Evolutionary conservation across 2,113 vertebrate species (phyloP), one percentile per base, ranked within the genome.

Genomic region (Festucalex cinctus): DNA sequence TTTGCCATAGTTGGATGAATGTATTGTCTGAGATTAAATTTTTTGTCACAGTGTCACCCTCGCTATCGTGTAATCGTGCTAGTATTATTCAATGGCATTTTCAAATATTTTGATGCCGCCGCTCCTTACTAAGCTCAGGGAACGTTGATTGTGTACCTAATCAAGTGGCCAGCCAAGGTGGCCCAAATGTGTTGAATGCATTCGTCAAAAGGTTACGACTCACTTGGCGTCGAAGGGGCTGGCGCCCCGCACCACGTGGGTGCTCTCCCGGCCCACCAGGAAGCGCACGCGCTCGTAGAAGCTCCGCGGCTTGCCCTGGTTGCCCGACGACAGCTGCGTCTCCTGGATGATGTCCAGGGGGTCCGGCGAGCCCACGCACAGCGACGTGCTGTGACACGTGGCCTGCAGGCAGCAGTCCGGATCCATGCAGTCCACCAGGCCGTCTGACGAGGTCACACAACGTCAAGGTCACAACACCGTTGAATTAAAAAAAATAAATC

Each of bases 381-480:
- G 91, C 0, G 93, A 75, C 2, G 90, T 98, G 81, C 90, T 44
- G n/a, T 97, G 95, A 83, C 97, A 99, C 44, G 93, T 90, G 0
- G 94, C 89, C 88, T 98, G 97, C 54, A 98, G 89, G 87, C 97
- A 99, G 91, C 97, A 99, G 88, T 99, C 97, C 2, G 97, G 97
- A 86, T 99, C 97, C 96, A 98, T 95, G 90, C 97, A 99, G 86
- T 99, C 97, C 74, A 94, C 90, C 82, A 99, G 84, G 62, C 95
- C 96, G 82, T 99, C 97, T 99, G 91, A 66, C 71, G 71, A 78
- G 74, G 83, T 78, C 69, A 85, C 74, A 82, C 13, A 66, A 69
- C 76, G 70, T 65, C 64, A 64, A 73, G 39, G 19, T 65, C 46
- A 65, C 26, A 56, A 46, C 8, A 14, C 63, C 36, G 68, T 69